Base-by-base conservation (phyloP, 2,888 invertebrate species). In the Ypsolopha scabrella region DNA sequence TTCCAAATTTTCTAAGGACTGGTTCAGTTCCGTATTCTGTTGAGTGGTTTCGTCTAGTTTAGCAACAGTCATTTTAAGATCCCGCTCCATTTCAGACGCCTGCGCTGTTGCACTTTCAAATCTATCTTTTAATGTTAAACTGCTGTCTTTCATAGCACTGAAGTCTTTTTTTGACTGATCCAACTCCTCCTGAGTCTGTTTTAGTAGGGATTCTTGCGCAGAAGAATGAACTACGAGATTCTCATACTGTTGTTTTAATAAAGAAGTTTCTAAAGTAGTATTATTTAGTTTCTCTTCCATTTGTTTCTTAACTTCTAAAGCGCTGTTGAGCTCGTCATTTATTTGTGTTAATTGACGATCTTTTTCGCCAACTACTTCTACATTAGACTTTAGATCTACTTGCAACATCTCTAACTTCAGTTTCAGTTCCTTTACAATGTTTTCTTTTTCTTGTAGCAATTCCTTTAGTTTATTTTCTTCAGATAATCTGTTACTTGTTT, bases 281-380 rank as follows among this genome's bases (percentile, higher is more conserved):
- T 68, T 78, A 61, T 73, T 81, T n/a, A 87, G 58, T 56, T 80
- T 73, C 53, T 86, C 87, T 66, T 89, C 88, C 41, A 88, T 57
- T 44, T 75, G 73, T 52, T 81, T 76, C 64, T 87, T 89, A 46
- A 59, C 70, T 54, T 86, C 83, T 51, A 72, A 67, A 10, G 65
- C 63, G 70, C 78, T 80, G 57, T 67, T 71, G 2, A 80, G 64
- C 61, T 83, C 80, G 48, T 80, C 78, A 54, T 68, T 80, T 7
- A 79, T 61, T 60, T 75, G 69, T 35, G 64, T 57, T 36, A 88
- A 66, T 72, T 88, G 86, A 1, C 80, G 75, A 58, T 87, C 85
- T 64, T 88, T 87, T 68, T 88, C 86, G 50, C 55, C 59, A 6
- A 88, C 65, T 34, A 80, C 72, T 65, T 81, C 81, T 58, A 72